Base-by-base conservation (phyloP, 37 sponge, comb jelly and placozoan species). In the Hexactinellida sp. region DNA sequence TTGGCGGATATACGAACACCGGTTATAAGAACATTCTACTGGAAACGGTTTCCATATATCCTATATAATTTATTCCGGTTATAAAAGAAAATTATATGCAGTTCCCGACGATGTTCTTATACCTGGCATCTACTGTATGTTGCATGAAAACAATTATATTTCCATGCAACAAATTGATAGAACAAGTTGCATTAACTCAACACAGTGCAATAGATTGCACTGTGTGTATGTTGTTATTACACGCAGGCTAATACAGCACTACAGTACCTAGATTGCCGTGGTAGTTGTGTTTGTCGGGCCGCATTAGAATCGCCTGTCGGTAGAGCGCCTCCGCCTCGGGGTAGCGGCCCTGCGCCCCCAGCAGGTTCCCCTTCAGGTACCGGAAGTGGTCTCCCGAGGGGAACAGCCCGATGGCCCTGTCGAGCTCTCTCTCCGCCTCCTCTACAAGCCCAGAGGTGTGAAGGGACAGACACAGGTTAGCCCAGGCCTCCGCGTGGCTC, bases 401-500 rank as follows among this genome's bases (percentile, higher is more conserved):
- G 36, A 92, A 38, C 9, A 85, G 37, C 0, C 37, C 23, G 24
- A 90, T 87, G 19, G 92, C 94, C 85, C 88, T 87, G 36, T 83
- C 88, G 85, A 87, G 9, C 3, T 84, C 88, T 54, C n/a, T 30
- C 83, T 90, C 94, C 54, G 94, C 90, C n/a, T 87, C 84, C 5
- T 89, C 36, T 36, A 54, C 38, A 84, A 38, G 85, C 16, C 32
- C 54, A 19, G 82, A 54, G 84, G 90, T 87, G 37, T 92, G 87
- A 82, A 88, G 87, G 0, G 90, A 38, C 1, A 94, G 88, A 28
- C 85, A 92, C 55, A 94, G 39, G 85, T 94, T 94, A 36, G 21
- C 63, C 94, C 94, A 94, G 0, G 94, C 88, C 38, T 82, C 83
- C 30, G 13, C 21, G 52, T 94, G 94, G 37, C 84, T 51, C 10